These are phyloP conservation scores for Ellobius talpinus DNA, from an alignment of 2,113 vertebrate genomes.

Conservation along the genomic window DNA sequence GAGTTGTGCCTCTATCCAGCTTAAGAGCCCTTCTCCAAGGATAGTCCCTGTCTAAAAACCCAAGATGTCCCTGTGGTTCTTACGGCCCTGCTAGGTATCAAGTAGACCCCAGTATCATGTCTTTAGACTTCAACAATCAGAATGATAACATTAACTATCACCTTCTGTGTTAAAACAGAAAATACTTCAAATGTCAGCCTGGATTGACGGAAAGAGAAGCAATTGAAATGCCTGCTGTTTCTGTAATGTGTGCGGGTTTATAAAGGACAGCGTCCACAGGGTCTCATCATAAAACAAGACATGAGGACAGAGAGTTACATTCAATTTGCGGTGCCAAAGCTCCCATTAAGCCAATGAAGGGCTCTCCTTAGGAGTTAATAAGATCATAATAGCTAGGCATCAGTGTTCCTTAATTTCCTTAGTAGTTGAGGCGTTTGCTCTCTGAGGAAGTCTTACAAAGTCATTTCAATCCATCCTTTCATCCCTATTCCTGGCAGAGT, in stretches of 20 bases:
- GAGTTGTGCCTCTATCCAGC: not conserved
- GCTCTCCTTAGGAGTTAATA: conserved; percentile 64
- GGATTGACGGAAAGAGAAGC: conserved; percentile 49
- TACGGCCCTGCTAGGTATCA: not conserved
- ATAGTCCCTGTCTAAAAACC: not conserved
- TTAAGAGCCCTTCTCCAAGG: not conserved
- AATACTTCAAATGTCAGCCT: conserved; percentile 60
- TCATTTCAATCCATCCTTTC: conserved; percentile 12
- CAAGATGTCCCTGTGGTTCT: not conserved
- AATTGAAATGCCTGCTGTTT: conserved; percentile 58
- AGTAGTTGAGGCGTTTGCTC: not conserved
- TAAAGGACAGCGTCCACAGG: not conserved
- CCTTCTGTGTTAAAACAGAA: conserved; percentile 61
- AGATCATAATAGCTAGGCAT: conserved; percentile 26
- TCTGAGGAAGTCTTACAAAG: conserved; percentile 37
- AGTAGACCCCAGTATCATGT: not conserved
- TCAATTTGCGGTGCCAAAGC: not conserved
- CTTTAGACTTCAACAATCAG: not conserved
- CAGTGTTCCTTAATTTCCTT: conserved; percentile 57
- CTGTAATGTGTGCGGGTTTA: not conserved
- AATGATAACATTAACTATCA: conserved; percentile 32
- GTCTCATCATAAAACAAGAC: not conserved
- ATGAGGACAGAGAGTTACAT: not conserved
- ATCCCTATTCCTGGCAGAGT: not conserved
- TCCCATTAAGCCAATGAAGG: not conserved